Evolutionary conservation across 2,797 vertebrate genomes (phyloP), one percentile per base, ranked within the genome.

Genomic region (Chrysolophus pictus): DNA sequence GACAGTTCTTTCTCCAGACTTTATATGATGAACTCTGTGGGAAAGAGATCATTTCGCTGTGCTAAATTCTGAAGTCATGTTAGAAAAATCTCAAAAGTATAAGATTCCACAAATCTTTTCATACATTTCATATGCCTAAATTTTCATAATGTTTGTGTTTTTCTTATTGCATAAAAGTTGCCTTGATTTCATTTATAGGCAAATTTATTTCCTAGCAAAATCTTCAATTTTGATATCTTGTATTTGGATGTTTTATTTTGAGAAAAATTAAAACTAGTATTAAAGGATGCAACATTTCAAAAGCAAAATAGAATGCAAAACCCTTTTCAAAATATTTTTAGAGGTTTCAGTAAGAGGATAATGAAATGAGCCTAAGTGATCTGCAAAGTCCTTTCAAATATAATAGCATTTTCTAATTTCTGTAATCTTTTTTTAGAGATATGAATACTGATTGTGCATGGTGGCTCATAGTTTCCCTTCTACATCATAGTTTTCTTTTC

Each of bases 391-490:
- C 42, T 81, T 71, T 78, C 41, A 49, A 84, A 94, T 93, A 91
- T 65, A 92, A 88, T 22, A 67, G 31, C 59, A 76, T 87, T 89
- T 81, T 64, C 73, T 64, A 13, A 84, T 89, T 83, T 80, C 73
- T 91, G 16, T 75, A 83, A 70, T 91, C 1, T 91, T 92, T 39
- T 23, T 64, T 42, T 33, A 13, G 74, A 89, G 73, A 64, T 88
- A 76, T 49, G 63, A 84, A 60, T 78, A 60, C 69, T 83, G 88
- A 87, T 89, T 94, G 64, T 58, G 14, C 41, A 15, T 91, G 84
- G 93, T 93, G 68, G 82, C 86, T 96, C 90, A 90, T 88, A 88
- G 65, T 69, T 21, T 86, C 33, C 63, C 51, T 86, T 93, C 82
- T 88, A 14, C 77, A 92, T 69, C 90, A 91, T 86, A 78, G 80